Evolutionary conservation across 2,113 vertebrate genomes (phyloP).

Genomic region (Riparia riparia): DNA sequence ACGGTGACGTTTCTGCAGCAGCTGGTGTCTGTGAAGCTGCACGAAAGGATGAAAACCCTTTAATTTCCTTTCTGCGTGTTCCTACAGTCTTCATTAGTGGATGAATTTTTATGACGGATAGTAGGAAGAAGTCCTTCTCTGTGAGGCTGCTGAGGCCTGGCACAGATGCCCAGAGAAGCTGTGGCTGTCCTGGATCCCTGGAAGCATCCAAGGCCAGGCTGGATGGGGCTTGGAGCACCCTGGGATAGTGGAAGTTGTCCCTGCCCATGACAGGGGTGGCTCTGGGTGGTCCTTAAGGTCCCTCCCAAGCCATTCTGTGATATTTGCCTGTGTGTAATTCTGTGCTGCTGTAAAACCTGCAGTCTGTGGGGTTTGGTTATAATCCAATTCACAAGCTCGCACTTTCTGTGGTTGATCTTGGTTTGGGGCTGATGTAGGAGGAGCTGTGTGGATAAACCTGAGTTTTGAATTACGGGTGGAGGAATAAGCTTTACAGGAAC

Average conservation of each 20-base stretch:
- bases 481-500: neutral
- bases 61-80: neutral
- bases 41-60: neutral
- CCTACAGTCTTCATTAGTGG: neutral
- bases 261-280: neutral
- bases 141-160: fast-evolving
- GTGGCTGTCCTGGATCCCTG: neutral
- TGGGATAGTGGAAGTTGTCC: neutral
- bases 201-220: fast-evolving
- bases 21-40: fast-evolving
- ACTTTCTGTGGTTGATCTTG: fast-evolving
- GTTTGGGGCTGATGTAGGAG: neutral
- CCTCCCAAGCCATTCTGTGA: neutral
- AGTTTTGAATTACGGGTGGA: neutral
- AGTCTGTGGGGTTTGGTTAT: neutral
- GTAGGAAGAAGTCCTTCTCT: neutral
- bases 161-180: neutral
- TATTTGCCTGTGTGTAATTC: neutral
- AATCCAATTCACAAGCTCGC: neutral
- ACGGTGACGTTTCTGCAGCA: fast-evolving
- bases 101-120: neutral
- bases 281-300: neutral
- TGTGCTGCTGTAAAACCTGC: neutral
- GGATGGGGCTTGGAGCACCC: fast-evolving
- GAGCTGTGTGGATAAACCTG: neutral